Conservation (phyloP, 2,888 invertebrate species). For the Calliphora vomitoria region DNA sequence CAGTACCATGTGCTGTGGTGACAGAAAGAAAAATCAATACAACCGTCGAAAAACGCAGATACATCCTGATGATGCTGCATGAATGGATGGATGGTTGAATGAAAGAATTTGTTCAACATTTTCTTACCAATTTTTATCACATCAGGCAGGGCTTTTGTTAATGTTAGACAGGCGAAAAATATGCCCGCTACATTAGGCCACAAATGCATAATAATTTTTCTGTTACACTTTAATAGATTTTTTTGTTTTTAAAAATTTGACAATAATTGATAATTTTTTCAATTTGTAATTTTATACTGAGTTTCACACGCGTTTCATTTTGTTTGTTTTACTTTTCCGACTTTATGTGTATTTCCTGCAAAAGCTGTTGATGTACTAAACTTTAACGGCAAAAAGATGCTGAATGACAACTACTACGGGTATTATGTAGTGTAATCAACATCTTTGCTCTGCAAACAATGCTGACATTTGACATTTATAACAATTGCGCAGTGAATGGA, state of each 20-base stretch:
- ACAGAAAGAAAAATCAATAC: constrained; percentile 80
- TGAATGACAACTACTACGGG: constrained; percentile 7
- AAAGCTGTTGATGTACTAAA: constrained; percentile 72
- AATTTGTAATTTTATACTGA: background rate
- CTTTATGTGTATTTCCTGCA: constrained; percentile 51
- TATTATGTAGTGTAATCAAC: background rate
- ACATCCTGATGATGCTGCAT: constrained; percentile 71
- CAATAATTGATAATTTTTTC: constrained; percentile 16
- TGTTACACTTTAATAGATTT: constrained; percentile 17
- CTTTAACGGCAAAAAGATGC: constrained; percentile 38
- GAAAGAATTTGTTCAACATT: constrained; percentile 45
- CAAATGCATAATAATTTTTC: constrained; percentile 43
- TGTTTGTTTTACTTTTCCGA: constrained; percentile 35
- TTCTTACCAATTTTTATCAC: constrained; percentile 83
- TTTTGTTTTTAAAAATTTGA: constrained; percentile 13
- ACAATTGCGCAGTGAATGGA: constrained; percentile 62
- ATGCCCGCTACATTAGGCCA: constrained; percentile 56
- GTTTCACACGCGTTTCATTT: constrained; percentile 45
- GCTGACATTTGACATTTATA: constrained; percentile 44
- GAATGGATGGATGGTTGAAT: background rate
- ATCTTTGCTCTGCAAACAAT: background rate
- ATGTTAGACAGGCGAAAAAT: constrained; percentile 43
- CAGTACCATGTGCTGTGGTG: constrained; percentile 60
- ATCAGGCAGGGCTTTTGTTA: constrained; percentile 79
- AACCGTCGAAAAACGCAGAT: constrained; percentile 72